Conservation (phyloP, 2,113 vertebrate species). For the Psittacula cyanocephala region DNA sequence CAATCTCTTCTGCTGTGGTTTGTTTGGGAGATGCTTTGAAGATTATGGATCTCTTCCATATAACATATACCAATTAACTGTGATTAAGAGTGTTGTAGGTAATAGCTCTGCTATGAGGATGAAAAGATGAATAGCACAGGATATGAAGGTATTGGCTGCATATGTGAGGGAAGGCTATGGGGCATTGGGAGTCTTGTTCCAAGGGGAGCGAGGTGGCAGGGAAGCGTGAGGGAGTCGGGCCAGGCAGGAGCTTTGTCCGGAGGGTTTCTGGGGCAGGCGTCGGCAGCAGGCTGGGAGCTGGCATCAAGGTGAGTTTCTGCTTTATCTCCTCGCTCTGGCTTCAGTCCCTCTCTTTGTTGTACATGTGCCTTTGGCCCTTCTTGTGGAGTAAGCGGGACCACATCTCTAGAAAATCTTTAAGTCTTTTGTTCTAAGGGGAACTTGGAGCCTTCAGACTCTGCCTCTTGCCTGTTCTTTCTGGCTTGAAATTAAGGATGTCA, state of each 20-base stretch:
- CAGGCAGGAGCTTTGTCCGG: not conserved
- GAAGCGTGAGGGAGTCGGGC: fast-evolving
- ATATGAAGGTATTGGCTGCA: constrained; percentile 27
- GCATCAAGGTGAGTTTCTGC: constrained; percentile 27
- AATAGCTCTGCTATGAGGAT: constrained; percentile 56
- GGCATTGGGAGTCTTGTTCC: not conserved
- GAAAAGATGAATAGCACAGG: constrained; percentile 45
- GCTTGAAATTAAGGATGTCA: not conserved
- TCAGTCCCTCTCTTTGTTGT: not conserved
- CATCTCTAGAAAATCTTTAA: not conserved
- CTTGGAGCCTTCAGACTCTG: not conserved
- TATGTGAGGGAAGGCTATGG: not conserved
- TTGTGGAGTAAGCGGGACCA: not conserved
- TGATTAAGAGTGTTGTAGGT: constrained; percentile 47
- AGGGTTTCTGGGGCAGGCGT: not conserved
- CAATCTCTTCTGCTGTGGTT: constrained; percentile 9
- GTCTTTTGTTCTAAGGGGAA: not conserved
- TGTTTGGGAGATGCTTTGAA: constrained; percentile 53
- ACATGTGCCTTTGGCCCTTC: not conserved
- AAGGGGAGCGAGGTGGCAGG: not conserved
- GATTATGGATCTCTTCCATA: constrained; percentile 42
- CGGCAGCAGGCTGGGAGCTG: not conserved
- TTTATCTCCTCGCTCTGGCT: not conserved
- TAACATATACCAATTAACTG: constrained; percentile 36
- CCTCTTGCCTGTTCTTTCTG: not conserved